Evolutionary conservation across 2,113 vertebrate genomes (phyloP).

Genomic region (Nycticryphes semicollaris): DNA sequence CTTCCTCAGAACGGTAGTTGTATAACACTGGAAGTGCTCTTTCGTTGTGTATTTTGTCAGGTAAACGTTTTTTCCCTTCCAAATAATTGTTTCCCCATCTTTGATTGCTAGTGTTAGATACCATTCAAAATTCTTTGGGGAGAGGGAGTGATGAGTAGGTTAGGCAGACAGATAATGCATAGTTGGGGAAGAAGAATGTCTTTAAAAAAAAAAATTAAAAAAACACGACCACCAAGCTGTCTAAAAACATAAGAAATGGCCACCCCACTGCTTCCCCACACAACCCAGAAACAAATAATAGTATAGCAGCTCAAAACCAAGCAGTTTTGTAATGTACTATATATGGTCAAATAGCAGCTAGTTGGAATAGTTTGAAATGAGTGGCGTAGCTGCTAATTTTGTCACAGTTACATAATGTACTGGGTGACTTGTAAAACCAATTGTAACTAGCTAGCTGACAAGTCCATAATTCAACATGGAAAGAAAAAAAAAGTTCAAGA

Average conservation of each 20-base stretch:
- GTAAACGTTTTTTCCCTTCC: neutral
- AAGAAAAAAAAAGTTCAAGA: neutral
- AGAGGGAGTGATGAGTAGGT: neutral
- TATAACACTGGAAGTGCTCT: neutral
- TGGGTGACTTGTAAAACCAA: neutral
- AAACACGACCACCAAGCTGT: neutral
- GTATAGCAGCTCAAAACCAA: neutral
- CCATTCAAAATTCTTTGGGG: neutral
- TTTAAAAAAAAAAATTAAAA: neutral
- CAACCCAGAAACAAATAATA: neutral
- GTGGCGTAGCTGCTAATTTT: neutral
- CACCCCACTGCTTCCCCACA: neutral
- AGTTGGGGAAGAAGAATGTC: neutral
- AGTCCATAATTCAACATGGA: neutral
- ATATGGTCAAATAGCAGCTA: neutral
- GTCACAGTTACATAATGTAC: neutral
- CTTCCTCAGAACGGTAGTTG: neutral
- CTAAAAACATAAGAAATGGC: neutral
- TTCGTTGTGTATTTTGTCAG: neutral
- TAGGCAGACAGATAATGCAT: neutral
- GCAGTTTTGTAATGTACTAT: neutral
- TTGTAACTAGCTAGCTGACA: neutral
- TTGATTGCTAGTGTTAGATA: neutral
- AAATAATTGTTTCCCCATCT: neutral
- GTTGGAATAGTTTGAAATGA: neutral